Conservation (phyloP, 2,113 vertebrate genomes). For the Macaca fascicularis region T2T-MFA8v1.1 NC_088395.1:128988501-128989000, state of each 20-base stretch:
- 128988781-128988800: neutral
- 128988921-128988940: neutral
- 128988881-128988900: neutral
- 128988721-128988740: neutral
- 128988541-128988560: neutral
- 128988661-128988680: neutral
- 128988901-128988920: neutral
- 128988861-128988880: neutral
- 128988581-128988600: neutral
- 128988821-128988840: neutral
- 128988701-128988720: neutral
- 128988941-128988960: neutral
- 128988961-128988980: neutral
- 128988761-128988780: neutral
- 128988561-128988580: neutral
- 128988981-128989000: neutral
- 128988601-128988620: neutral
- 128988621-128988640: constrained; percentile 24
- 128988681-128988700: neutral
- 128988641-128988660: neutral
- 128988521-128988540: neutral
- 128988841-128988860: neutral
- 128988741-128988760: neutral
- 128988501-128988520: neutral
- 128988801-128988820: neutral